phyloP scores from a whole-genome alignment of 2,888 invertebrate species.

The Hydraecia micacea region DNA sequence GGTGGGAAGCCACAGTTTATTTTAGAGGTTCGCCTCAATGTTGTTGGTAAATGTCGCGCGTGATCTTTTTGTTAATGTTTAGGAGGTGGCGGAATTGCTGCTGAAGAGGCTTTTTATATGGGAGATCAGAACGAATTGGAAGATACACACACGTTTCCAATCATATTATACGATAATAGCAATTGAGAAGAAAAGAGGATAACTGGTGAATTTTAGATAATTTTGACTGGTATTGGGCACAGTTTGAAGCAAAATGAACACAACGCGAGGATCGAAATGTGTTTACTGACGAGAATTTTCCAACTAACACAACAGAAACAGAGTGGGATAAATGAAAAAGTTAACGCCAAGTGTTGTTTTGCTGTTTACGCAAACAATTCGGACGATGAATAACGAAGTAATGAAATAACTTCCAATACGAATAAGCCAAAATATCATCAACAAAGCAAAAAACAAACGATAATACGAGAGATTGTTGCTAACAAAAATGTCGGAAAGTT shows the following conservation, averaged over 20 bases:
- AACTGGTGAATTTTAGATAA: constrained; percentile 11
- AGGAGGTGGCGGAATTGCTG: constrained; percentile 15
- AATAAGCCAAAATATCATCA: constrained; percentile 81
- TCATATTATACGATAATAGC: constrained; percentile 26
- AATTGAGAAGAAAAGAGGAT: constrained; percentile 2
- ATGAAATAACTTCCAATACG: constrained; percentile 79
- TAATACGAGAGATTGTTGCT: constrained; percentile 75
- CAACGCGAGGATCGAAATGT: constrained; percentile 14
- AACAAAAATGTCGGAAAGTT: constrained; percentile 78
- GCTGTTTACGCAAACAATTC: constrained; percentile 81
- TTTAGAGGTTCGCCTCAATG: constrained; percentile 57
- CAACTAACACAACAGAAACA: constrained; percentile 62
- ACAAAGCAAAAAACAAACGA: constrained; percentile 81
- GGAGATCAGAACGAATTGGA: constrained; percentile 28
- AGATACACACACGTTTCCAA: constrained; percentile 33
- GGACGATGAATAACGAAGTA: constrained; percentile 77
- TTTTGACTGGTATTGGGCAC: not conserved
- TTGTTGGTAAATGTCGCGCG: constrained; percentile 50
- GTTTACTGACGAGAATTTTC: constrained; percentile 54
- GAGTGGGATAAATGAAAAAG: constrained; percentile 67
- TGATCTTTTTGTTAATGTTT: constrained; percentile 49
- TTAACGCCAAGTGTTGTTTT: constrained; percentile 69
- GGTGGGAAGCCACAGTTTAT: constrained; percentile 64
- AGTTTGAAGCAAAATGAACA: constrained; percentile 8
- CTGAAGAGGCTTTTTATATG: constrained; percentile 32